Percentiles rank a stretch among this genome's conserved stretches.
phyloP scores from a whole-genome alignment of 37 sponge, comb jelly and placozoan species.

The Axinella damicornis region DNA sequence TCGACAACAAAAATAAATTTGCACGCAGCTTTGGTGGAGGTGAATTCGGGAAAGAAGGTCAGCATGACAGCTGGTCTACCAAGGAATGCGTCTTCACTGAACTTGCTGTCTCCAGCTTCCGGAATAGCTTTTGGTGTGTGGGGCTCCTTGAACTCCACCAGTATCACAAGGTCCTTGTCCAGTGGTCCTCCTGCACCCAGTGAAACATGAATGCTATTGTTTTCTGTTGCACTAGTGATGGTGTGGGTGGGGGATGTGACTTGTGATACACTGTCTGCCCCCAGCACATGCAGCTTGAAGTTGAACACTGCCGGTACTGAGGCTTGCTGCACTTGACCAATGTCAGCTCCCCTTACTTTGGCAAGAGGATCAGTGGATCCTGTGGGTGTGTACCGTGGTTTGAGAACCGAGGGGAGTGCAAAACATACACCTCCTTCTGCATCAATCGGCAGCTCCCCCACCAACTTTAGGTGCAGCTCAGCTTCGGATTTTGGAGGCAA shows the following conservation, averaged over 20 bases:
- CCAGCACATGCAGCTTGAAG: conserved; percentile 21
- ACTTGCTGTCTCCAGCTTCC: conserved; percentile 32
- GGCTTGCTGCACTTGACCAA: not conserved
- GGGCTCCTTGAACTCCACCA: conserved; percentile 48
- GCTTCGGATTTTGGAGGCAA: conserved; percentile 73
- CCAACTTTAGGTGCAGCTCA: conserved; percentile 63
- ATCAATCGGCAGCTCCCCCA: conserved; percentile 60
- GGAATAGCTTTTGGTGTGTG: conserved; percentile 57
- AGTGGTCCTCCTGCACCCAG: conserved; percentile 32
- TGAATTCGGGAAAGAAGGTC: conserved; percentile 73
- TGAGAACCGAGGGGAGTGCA: conserved; percentile 55
- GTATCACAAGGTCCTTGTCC: conserved; percentile 66
- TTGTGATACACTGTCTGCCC: conserved; percentile 7
- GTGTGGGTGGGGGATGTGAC: conserved; percentile 74
- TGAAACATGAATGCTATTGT: conserved; percentile 3
- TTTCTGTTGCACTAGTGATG: conserved; percentile 7
- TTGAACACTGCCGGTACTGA: conserved; percentile 38
- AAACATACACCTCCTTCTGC: conserved; percentile 67
- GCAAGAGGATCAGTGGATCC: conserved; percentile 21
- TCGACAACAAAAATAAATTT: conserved; percentile 86
- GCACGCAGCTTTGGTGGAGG: conserved; percentile 36
- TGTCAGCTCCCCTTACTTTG: not conserved
- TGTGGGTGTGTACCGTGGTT: conserved; percentile 66
- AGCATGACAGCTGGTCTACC: conserved; percentile 67
- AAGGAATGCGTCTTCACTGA: conserved; percentile 40